phyloP scores from a whole-genome alignment of 1,140 invertebrate species.

The Diploscapter pachys region DNA sequence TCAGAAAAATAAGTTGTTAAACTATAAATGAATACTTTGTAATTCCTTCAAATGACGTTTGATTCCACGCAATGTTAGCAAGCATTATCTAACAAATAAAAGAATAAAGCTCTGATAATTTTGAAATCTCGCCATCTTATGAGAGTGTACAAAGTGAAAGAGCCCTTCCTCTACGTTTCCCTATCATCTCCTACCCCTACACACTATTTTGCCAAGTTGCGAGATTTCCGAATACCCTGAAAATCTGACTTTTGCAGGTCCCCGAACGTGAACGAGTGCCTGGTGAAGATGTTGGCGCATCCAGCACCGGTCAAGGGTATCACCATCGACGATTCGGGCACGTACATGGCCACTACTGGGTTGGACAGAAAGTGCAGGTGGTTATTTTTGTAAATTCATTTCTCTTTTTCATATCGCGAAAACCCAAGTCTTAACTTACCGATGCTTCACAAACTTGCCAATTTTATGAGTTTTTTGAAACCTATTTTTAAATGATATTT shows the following conservation, averaged over 20 bases:
- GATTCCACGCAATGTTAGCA: background rate
- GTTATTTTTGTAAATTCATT: slow-evolving; percentile 34
- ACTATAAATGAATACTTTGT: too few species aligned
- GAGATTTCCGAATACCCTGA: too few species aligned
- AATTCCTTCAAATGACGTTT: too few species aligned
- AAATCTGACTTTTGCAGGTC: slow-evolving; percentile 66
- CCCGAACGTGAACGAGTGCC: slow-evolving; percentile 77
- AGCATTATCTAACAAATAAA: slow-evolving; percentile 10
- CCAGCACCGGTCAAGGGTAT: slow-evolving; percentile 74
- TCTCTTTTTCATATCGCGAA: background rate
- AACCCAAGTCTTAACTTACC: too few species aligned
- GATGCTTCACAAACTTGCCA: too few species aligned
- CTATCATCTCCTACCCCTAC: slow-evolving; percentile 79
- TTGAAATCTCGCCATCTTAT: slow-evolving; percentile 79
- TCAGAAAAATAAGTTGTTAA: too few species aligned
- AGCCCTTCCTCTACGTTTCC: too few species aligned
- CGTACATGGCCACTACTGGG: slow-evolving; percentile 58
- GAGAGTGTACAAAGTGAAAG: too few species aligned
- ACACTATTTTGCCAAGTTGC: too few species aligned
- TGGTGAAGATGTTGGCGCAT: slow-evolving; percentile 89
- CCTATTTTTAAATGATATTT: too few species aligned
- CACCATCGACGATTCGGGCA: slow-evolving; percentile 78
- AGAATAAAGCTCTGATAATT: slow-evolving; percentile 41
- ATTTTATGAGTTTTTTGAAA: too few species aligned
- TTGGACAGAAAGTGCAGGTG: slow-evolving; percentile 38